Percentiles rank a stretch among this genome's conserved stretches.
Evolutionary conservation across 2,797 vertebrate species (phyloP).

Genomic region (Mus minutoides): DNA sequence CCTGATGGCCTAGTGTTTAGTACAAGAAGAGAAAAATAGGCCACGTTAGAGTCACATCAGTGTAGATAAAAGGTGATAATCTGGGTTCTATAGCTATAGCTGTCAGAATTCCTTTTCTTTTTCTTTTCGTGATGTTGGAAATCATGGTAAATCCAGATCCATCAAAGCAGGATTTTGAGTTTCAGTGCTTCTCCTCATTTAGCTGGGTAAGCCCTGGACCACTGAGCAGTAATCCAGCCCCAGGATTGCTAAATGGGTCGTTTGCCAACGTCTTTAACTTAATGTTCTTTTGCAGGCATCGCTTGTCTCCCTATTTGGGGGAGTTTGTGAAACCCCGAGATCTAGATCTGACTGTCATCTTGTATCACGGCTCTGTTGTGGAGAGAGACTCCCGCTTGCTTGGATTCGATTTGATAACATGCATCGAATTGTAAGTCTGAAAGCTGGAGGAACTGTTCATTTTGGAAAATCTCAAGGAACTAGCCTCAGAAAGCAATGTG

Average conservation of each 20-base stretch:
- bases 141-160: not conserved
- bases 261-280: not conserved
- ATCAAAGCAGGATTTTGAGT: not conserved
- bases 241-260: not conserved
- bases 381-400: conserved; percentile 92
- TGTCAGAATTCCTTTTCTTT: not conserved
- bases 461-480: not conserved
- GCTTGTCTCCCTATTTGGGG: conserved; percentile 89
- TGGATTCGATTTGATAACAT: conserved; percentile 94
- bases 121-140: not conserved
- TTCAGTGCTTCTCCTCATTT: not conserved
- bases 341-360: conserved; percentile 89
- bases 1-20: not conserved
- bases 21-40: not conserved
- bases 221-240: not conserved
- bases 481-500: not conserved
- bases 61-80: not conserved
- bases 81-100: not conserved
- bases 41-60: not conserved
- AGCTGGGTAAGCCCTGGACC: not conserved
- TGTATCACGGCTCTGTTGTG: conserved; percentile 95
- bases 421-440: conserved; percentile 95
- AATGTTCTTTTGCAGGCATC: conserved; percentile 86
- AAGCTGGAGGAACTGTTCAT: not conserved
- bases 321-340: conserved; percentile 92